Base-by-base conservation (phyloP, 1,140 invertebrate species). In the Drosophila biarmipes region DNA sequence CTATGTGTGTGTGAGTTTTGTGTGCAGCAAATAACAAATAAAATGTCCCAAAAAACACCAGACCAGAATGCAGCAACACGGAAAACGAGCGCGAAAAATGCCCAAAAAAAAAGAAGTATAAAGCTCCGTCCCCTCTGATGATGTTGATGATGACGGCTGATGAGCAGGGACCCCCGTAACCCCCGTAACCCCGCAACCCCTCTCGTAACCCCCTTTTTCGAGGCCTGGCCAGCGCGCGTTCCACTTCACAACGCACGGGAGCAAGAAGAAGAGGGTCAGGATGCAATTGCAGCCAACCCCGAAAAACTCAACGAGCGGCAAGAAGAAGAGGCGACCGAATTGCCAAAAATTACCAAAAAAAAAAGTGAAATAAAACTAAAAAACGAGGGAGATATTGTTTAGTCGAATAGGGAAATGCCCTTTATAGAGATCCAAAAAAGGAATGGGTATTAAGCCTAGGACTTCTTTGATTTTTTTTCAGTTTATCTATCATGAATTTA, bases 211-310 rank as follows among this genome's bases (percentile, higher is more conserved):
- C 35, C 51, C 52, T 12, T 29, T 34, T 27, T 51, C 55, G 37
- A 74, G 37, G 35, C 52, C 48, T 52, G 43, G 51, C 74, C 46
- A 17, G 54, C 74, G 75, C 81, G 81, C 81, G 81, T 85, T 86
- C 81, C 81, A 86, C 81, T 86, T 86, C 81, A 87, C 67, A 81
- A 86, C 82, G 74, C 82, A 81, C 82, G 62, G 80, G 73, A 68
- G 27, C 53, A 53, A 19, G 35, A 52, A 42, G 37, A 40, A 27
- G 37, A 54, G 57, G 43, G 63, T 52, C 55, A 59, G 73, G 69
- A 78, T 86, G 81, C 84, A 87, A 89, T 79, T 89, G 82, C 82
- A 82, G 46, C 61, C 82, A 86, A 82, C 82, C 82, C 82, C 84
- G 55, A 75, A 80, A 81, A 80, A 82, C 46, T 29, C 63, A 48